These are phyloP conservation scores for Varecia variegata DNA, from an alignment of 2,797 vertebrate species.

Conservation along the genomic window DNA sequence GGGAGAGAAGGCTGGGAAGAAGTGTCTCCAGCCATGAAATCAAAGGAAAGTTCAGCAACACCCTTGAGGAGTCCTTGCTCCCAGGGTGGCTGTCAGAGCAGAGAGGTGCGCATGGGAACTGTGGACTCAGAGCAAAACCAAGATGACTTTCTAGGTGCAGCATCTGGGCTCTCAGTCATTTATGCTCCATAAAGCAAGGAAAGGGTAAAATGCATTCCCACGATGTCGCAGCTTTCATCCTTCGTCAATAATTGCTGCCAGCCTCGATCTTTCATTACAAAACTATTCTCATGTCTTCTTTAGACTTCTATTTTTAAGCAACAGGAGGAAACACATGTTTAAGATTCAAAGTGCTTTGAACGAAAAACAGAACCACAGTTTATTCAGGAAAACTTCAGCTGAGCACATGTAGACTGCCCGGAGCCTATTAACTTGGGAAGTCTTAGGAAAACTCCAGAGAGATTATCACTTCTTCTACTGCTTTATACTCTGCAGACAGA, in stretches of 20 bases:
- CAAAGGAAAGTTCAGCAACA: background rate
- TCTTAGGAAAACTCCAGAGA: background rate
- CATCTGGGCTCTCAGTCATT: background rate
- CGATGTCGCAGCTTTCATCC: background rate
- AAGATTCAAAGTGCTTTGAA: slow-evolving; percentile 7
- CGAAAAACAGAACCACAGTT: background rate
- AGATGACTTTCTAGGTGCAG: background rate
- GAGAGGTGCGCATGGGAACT: background rate
- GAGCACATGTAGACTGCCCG: background rate
- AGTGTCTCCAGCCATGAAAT: background rate
- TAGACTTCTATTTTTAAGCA: background rate
- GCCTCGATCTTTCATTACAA: background rate
- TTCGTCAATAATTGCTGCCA: background rate
- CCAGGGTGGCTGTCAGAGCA: background rate
- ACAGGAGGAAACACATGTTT: background rate
- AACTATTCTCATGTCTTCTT: background rate
- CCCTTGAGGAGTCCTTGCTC: background rate
- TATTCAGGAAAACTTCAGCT: background rate
- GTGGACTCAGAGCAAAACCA: background rate
- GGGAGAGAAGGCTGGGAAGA: background rate
- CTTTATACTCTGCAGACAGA: background rate
- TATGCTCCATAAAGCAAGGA: background rate
- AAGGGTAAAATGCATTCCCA: background rate
- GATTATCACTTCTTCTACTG: background rate
- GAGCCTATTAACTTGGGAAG: background rate